Conservation (phyloP, 2,113 vertebrate genomes). For the Microcebus murinus region DNA sequence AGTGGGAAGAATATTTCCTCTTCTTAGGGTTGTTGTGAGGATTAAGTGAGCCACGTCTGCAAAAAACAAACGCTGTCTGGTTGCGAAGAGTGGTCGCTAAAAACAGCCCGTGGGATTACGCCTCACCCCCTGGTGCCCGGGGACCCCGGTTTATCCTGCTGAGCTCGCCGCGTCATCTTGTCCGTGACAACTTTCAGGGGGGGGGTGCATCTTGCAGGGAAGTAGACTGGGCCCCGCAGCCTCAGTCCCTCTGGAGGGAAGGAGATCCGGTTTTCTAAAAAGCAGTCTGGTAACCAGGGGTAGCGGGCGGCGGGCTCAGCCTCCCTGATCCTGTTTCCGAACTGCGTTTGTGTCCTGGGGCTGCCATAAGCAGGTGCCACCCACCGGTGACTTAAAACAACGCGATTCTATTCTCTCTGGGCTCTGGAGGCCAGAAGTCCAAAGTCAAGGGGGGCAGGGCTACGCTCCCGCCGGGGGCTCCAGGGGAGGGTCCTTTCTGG, state of each 20-base stretch:
- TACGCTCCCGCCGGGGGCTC: fast-evolving
- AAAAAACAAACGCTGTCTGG: not conserved
- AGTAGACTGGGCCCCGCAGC: not conserved
- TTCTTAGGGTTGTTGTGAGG: not conserved
- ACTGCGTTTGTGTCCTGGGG: fast-evolving
- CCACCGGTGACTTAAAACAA: not conserved
- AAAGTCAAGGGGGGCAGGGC: not conserved
- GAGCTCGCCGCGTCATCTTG: not conserved
- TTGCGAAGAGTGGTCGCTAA: fast-evolving
- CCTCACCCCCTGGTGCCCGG: fast-evolving
- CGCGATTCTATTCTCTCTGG: fast-evolving
- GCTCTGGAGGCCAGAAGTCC: not conserved
- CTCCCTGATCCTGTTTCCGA: not conserved
- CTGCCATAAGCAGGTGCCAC: fast-evolving
- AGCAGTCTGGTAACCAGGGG: not conserved
- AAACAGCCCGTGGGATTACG: fast-evolving
- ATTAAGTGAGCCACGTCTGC: not conserved
- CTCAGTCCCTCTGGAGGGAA: not conserved
- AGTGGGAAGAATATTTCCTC: not conserved
- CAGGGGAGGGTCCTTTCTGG: fast-evolving
- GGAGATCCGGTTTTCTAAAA: not conserved
- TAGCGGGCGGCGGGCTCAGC: not conserved
- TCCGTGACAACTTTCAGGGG: not conserved
- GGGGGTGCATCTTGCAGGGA: not conserved
- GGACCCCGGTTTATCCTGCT: not conserved